Evolutionary conservation across 2,888 invertebrate species (phyloP), one percentile per base, ranked within the genome.

Genomic region (Falcaria lacertinaria): DNA sequence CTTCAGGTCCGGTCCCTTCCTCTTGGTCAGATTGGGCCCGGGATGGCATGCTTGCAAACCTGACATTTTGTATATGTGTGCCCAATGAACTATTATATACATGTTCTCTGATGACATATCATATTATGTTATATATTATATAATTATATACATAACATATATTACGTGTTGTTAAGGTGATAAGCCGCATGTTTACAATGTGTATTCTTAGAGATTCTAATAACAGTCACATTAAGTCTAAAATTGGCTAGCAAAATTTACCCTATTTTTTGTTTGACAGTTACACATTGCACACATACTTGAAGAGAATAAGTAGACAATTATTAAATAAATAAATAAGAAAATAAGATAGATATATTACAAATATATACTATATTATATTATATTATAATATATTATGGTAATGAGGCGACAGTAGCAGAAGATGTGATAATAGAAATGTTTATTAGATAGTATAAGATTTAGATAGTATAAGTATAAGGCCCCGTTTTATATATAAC

Each of bases 31-130:
- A 86, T 97, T 97, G 1, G 98, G 97, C 19, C 96, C 95, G 0
- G 97, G 96, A 82, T 97, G 97, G 69, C 96, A 96, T 22, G 94
- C 95, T 90, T 96, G 96, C 49, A 96, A 89, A 64, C 96, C 96
- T 96, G 60, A 1, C 19, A 34, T 28, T 19, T 15, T 15, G 33
- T 32, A 42, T 28, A 44, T 38, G 34, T 25, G 38, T 34, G 19
- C 34, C 33, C 36, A 41, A 39, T 33, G 36, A 32, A 25, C 33
- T 34, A 39, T 8, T 28, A 17, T 14, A 16, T 32, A 28, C 28
- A 28, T 28, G 28, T 7, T 28, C 28, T 11, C 28, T 3, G 16
- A 16, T 37, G 39, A 25, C 14, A 42, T 42, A 40, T 34, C 39
- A 42, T 37, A 45, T 37, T 42, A 42, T 42, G 13, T 17, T 34